Percentiles rank a stretch among this genome's conserved stretches.
phyloP scores from a whole-genome alignment of 2,888 invertebrate genomes.

The Amiota minor region DNA sequence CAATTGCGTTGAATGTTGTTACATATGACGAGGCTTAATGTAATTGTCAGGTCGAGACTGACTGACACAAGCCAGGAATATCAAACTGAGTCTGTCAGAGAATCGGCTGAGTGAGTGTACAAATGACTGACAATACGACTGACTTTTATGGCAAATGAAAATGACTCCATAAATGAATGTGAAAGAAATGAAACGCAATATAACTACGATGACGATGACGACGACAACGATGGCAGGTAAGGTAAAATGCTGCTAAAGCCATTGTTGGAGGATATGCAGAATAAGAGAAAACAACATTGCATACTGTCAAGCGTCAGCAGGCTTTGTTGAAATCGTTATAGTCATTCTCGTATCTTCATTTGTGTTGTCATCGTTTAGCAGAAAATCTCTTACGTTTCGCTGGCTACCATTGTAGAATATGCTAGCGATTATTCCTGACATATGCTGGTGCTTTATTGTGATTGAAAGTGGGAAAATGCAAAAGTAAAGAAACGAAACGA shows the following conservation, averaged over 20 bases:
- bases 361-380: background rate
- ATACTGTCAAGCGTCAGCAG: slow-evolving; percentile 13
- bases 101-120: background rate
- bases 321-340: background rate
- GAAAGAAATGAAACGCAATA: background rate
- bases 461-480: background rate
- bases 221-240: slow-evolving; percentile 6
- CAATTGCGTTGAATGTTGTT: too few species aligned
- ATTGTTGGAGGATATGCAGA: background rate
- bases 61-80: background rate
- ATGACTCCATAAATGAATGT: background rate
- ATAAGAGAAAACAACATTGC: background rate
- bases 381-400: slow-evolving; percentile 6
- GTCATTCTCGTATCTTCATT: too few species aligned
- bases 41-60: slow-evolving; percentile 17
- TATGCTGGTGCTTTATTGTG: background rate
- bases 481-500: background rate
- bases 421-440: slow-evolving; percentile 11
- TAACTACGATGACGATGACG: background rate
- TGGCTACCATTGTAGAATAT: background rate
- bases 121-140: background rate
- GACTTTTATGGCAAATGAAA: background rate
- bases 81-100: too few species aligned
- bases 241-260: background rate
- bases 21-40: slow-evolving; percentile 15